Base-by-base conservation (phyloP, 1,140 invertebrate genomes). In the Euura saliciscinereae region DNA sequence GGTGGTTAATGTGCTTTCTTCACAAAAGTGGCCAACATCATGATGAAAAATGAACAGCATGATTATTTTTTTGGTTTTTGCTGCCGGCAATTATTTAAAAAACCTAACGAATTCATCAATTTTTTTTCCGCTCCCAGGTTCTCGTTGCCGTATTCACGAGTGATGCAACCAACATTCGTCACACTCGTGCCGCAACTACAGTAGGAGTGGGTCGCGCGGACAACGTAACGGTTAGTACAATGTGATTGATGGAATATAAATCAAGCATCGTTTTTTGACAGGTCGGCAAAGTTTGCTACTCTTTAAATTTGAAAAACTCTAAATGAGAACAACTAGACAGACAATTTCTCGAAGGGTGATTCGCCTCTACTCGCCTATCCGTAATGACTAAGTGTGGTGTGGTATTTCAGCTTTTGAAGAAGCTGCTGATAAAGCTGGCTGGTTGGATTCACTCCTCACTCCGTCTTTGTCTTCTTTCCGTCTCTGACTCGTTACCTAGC, bases 141-240 rank as follows among this genome's bases (percentile, higher is more conserved):
- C 78, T 95, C 43, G 89, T 94, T 68, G 88, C 89, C 46, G 87
- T 89, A 28, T 88, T 94, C 59, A 89, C 90, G 6, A 91, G 92
- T 77, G 91, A 94, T 87, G 89, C 90, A 6, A 91, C 90, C 75
- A 91, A 92, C 79, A 84, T 84, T 10, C 82, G 81, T 46, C 79
- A 83, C 68, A 78, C 81, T 2, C 76, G 84, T 44, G 82, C 85
- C 3, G 68, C 75, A 6, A 74, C 71, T 67, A 66, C 75, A 11
- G 73, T 68, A 65, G 80, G 79, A 11, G 66, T 66, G 46, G 28
- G 44, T 28, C 71, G 44, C 11, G 6, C 7, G 42, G 43, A 13
- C 43, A 75, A 73, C 70, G 42, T 66, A n/a, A 68, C 72, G 65
- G 73, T 79, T 73, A 71, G 73, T 76, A 74, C 70, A 45, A 71